These are phyloP conservation scores for Ellobium chinense DNA, from an alignment of 2,888 invertebrate species.

Conservation along the genomic window DNA sequence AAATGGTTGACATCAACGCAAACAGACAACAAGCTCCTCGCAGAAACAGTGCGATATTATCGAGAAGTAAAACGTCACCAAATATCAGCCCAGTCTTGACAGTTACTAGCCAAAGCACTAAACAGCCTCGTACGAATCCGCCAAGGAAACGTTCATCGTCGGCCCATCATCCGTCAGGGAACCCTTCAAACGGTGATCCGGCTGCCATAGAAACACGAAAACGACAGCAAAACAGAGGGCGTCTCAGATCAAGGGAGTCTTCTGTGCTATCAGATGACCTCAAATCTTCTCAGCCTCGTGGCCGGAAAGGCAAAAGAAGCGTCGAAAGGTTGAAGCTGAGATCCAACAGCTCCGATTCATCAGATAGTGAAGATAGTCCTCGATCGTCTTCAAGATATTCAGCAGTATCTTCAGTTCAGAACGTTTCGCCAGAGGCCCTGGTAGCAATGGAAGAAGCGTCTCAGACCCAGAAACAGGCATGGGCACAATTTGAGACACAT, in stretches of 20 bases:
- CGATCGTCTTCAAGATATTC: neutral
- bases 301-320: neutral
- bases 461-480: constrained; percentile 36
- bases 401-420: neutral
- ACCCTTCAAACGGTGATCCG: neutral
- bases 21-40: neutral
- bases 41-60: too few relatives aligned
- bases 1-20: neutral
- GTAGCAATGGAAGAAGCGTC: neutral
- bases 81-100: neutral
- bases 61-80: neutral
- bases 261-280: neutral
- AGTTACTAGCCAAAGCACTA: neutral
- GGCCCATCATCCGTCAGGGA: neutral
- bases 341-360: neutral
- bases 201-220: neutral
- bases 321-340: neutral
- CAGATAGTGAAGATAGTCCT: neutral
- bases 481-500: constrained; percentile 61
- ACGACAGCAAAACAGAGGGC: neutral
- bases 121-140: neutral
- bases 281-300: neutral
- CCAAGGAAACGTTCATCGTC: neutral
- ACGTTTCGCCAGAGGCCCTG: neutral
- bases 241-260: neutral